phyloP scores from a whole-genome alignment of 1,140 invertebrate genomes.

The Drosophila pachea region DNA sequence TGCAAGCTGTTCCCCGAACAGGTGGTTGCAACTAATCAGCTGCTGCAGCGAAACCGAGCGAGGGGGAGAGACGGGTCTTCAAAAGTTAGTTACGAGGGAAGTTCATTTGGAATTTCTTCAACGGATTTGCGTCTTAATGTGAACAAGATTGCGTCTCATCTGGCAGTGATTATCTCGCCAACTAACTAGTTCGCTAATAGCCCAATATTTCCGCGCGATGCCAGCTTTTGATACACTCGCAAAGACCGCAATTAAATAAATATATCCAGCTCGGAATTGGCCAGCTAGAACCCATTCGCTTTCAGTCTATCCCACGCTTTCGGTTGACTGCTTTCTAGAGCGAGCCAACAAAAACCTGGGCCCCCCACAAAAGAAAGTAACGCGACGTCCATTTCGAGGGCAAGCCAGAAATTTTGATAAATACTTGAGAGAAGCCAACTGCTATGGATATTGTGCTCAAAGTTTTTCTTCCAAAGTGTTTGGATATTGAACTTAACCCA shows the following conservation, averaged over 20 bases:
- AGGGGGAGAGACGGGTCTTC: too few relatives aligned
- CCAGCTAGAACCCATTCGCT: not conserved
- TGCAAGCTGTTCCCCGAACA: slow-evolving; percentile 9
- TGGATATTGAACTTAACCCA: slow-evolving; percentile 70
- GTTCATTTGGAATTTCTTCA: too few relatives aligned
- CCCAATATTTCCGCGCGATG: not conserved
- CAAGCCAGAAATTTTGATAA: slow-evolving; percentile 44
- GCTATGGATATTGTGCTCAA: slow-evolving; percentile 53
- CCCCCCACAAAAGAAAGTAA: slow-evolving; percentile 65
- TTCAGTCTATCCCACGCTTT: not conserved
- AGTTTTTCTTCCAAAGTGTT: slow-evolving; percentile 47
- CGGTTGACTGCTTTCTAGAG: slow-evolving; percentile 15
- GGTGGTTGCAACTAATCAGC: slow-evolving; percentile 5
- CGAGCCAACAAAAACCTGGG: slow-evolving; percentile 27
- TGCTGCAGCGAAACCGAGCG: too few relatives aligned
- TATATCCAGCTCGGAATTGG: not conserved
- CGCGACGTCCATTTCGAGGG: slow-evolving; percentile 65
- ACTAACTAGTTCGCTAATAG: not conserved
- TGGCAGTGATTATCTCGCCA: too few relatives aligned
- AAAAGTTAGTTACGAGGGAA: too few relatives aligned
- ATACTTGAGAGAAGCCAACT: slow-evolving; percentile 23
- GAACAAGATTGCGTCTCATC: too few relatives aligned
- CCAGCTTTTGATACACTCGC: not conserved
- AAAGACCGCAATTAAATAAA: not conserved
- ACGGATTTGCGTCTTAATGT: too few relatives aligned